Evolutionary conservation across 2,797 vertebrate species (phyloP).

Genomic region (Selene dorsalis): DNA sequence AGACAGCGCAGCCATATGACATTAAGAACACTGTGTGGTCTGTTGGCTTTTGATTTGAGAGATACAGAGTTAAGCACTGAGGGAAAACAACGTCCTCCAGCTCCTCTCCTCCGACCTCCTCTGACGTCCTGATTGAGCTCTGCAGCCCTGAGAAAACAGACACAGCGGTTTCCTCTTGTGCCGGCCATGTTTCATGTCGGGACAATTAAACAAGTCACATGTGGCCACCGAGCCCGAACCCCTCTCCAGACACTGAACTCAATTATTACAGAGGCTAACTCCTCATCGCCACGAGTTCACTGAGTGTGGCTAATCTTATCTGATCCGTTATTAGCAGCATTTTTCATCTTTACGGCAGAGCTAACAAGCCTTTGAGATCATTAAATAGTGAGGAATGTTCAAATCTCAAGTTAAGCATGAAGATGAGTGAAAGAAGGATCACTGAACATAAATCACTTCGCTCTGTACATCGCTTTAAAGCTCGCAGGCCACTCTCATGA

Average conservation of each 20-base stretch:
- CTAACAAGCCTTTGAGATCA: conserved; percentile 76
- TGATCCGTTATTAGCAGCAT: conserved; percentile 79
- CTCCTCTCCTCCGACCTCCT: conserved; percentile 65
- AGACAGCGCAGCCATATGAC: conserved; percentile 28
- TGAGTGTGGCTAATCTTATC: conserved; percentile 78
- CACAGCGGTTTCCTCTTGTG: conserved; percentile 63
- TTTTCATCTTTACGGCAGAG: conserved; percentile 77
- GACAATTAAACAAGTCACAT: conserved; percentile 80
- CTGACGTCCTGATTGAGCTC: conserved; percentile 69
- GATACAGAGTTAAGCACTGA: conserved; percentile 20
- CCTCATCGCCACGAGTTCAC: conserved; percentile 67
- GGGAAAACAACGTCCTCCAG: conserved; percentile 34
- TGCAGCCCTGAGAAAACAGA: conserved; percentile 72
- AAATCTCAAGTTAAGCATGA: conserved; percentile 68
- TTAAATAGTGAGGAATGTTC: conserved; percentile 70
- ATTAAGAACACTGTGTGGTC: conserved; percentile 25
- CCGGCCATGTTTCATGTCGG: conserved; percentile 72
- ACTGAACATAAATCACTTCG: conserved; percentile 66
- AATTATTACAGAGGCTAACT: conserved; percentile 59
- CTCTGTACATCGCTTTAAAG: conserved; percentile 44
- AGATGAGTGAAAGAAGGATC: conserved; percentile 68
- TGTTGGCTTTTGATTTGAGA: conserved; percentile 25
- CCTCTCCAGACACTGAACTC: conserved; percentile 60
- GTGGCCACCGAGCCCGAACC: conserved; percentile 38
- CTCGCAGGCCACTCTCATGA: conserved; percentile 48